Base-by-base conservation (phyloP, 2,113 vertebrate genomes). In the Platysteira castanea region DNA sequence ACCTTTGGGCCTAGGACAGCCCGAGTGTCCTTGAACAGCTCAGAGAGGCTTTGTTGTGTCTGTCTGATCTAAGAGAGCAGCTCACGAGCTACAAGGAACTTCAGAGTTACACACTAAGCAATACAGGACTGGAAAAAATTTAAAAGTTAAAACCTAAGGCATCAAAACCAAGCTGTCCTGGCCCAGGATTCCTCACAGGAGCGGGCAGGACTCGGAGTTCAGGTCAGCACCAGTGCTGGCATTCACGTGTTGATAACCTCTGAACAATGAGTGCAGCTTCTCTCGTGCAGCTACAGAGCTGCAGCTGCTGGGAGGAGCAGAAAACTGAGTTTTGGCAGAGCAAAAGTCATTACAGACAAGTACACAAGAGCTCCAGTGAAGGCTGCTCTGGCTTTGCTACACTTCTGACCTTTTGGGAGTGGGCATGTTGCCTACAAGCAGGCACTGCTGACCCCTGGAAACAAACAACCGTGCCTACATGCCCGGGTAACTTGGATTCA, bases 251-350 rank as follows among this genome's bases (percentile, higher is more conserved):
- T 94, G 46, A 33, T 64, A 84, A 60, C 52, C 64, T 78, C 85
- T 44, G 37, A 90, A 90, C 73, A 89, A 78, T 19, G 31, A 73
- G 39, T 44, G 64, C 76, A 52, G 60, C 46, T 84, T 84, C 37
- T 39, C 71, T 41, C 6, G 8, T 41, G 42, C 82, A 90, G 81
- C 67, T 33, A 56, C 6, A 21, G 89, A 79, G 78, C 87, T 83
- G 81, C 95, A 90, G 95, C 95, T 95, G 90, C 88, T 90, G 70
- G 88, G 85, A 96, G 82, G 93, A 74, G 89, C 44, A 92, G 73
- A 90, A 88, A 78, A 68, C 42, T 27, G 79, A 64, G 69, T 68
- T 93, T 87, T 89, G 71, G 83, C 85, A 92, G 68, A 77, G 85
- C 60, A 63, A 2, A 86, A 96, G 76, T 44, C 52, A 49, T 75